phyloP scores from a whole-genome alignment of 2,797 vertebrate species.

The Galago senegalensis region DNA sequence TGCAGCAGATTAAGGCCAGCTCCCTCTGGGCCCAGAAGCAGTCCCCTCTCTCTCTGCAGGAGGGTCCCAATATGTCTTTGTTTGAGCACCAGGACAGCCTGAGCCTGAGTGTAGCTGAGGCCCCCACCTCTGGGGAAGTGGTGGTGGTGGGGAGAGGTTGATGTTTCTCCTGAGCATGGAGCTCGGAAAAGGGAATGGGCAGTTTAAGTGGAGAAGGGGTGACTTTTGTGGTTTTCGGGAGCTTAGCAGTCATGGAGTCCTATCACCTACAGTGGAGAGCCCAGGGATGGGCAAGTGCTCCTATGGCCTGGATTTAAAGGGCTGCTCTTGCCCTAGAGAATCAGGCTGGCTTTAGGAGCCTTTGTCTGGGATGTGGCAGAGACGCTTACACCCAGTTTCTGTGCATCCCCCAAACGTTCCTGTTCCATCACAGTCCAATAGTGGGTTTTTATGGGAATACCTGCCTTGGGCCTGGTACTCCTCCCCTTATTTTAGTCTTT shows the following conservation, averaged over 20 bases:
- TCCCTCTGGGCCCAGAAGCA: slow-evolving; percentile 44
- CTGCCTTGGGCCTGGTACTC: background rate
- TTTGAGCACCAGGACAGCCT: slow-evolving; percentile 53
- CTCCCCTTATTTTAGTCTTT: slow-evolving; percentile 15
- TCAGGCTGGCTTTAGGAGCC: background rate
- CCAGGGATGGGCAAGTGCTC: background rate
- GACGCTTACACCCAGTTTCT: background rate
- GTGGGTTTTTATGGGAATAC: slow-evolving; percentile 53
- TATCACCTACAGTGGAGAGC: background rate
- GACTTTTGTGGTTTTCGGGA: background rate
- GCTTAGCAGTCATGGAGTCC: background rate
- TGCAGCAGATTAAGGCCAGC: slow-evolving; percentile 71
- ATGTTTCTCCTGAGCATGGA: background rate
- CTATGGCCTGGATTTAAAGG: background rate
- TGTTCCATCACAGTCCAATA: background rate
- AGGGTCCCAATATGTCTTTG: slow-evolving; percentile 66
- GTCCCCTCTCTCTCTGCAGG: slow-evolving; percentile 54
- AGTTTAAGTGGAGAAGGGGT: background rate
- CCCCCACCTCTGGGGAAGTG: background rate
- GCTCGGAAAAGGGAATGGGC: background rate
- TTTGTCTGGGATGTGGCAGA: background rate
- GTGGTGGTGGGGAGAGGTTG: background rate
- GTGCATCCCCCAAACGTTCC: accelerated
- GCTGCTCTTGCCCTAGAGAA: background rate
- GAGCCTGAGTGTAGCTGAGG: background rate